Base-by-base conservation (phyloP, 2,888 invertebrate species). In the Microplitis manilae region DNA sequence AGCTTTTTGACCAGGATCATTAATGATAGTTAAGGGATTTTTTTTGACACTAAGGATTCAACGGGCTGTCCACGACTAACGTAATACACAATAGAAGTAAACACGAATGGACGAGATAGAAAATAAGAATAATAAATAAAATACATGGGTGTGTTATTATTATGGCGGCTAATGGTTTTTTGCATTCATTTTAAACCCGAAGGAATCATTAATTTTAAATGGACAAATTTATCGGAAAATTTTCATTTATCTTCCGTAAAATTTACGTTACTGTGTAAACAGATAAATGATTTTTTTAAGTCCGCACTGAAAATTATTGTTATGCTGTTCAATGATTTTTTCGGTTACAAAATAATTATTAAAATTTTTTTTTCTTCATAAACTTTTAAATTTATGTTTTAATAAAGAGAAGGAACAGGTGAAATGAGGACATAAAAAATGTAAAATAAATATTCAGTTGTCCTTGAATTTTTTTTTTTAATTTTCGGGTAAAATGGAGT, bases 231-330 rank as follows among this genome's bases (percentile, higher is more conserved):
- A 78, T 75, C 79, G 50, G 73, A 76, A 77, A 41, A 71, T 84
- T 82, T 85, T 86, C 86, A 88, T 87, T 85, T 84, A 88, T 88
- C 87, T 88, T 85, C 84, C 81, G 80, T 83, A 80, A 83, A 85
- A 87, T 84, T 83, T 85, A 81, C 83, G 50, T 50, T 82, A 85
- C 81, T 84, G 85, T 87, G 86, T 88, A 87, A 88, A 88, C 87
- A 88, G 81, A 81, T 81, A 82, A 7, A 60, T 50, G 8, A 13
- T 13, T 50, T 50, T 50, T 8, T 13, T 50, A 13, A 50, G 0
- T 50, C 8, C 13, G 50, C 8, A 13, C 13, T 50, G 13, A 30
- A 30, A 30, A 30, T 30, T 30, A 4, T 30, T 30, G 2, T 30
- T 30, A 30, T 30, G 1, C 2, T 30, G 30, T 30, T 30, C 30